Conservation (phyloP, 2,113 vertebrate genomes). For the Phodopus roborovskii region DNA sequence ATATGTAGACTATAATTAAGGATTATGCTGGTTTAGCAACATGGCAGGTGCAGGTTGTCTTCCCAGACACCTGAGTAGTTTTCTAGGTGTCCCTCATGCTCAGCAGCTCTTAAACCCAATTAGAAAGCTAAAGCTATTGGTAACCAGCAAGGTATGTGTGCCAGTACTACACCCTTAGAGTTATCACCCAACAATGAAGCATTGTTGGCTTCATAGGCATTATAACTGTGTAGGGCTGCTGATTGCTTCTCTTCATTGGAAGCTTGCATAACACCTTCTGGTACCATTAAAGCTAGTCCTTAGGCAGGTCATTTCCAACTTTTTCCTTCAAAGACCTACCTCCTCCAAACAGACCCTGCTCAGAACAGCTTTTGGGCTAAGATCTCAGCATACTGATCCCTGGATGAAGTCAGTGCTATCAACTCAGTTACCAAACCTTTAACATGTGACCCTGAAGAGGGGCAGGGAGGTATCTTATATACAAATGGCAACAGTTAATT, state of each 20-base stretch:
- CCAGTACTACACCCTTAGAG: not conserved
- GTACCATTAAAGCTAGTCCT: not conserved
- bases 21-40: not conserved
- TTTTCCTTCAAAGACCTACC: not conserved
- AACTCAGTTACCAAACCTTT: not conserved
- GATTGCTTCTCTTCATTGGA: not conserved
- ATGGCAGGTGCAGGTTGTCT: not conserved
- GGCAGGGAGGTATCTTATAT: not conserved
- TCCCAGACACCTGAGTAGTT: not conserved
- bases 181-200: not conserved
- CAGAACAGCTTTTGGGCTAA: not conserved
- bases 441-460: not conserved
- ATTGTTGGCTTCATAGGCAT: not conserved
- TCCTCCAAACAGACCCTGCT: not conserved
- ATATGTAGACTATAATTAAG: not conserved
- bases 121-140: not conserved
- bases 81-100: no score
- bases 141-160: not conserved
- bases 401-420: not conserved
- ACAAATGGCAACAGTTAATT: not conserved
- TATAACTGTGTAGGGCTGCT: not conserved
- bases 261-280: not conserved
- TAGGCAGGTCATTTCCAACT: not conserved
- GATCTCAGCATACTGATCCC: not conserved
- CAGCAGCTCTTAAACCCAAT: not conserved